Evolutionary conservation across 2,888 invertebrate species (phyloP), one percentile per base, ranked within the genome.

Genomic region (Gastrophysa polygoni): DNA sequence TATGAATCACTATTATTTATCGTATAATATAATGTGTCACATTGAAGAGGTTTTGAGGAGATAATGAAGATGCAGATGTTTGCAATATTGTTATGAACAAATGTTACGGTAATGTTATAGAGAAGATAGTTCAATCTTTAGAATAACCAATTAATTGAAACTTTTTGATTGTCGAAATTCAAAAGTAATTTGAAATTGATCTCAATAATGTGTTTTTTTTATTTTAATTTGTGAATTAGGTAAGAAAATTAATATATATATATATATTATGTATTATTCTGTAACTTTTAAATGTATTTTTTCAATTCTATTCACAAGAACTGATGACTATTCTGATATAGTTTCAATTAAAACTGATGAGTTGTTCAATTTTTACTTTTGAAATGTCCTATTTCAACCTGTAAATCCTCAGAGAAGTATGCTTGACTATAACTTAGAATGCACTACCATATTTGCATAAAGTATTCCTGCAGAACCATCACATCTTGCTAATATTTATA

Each of bases 171-270:
- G 14, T 38, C 38, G 3, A 56, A 47, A 56, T 56, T 47, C 17
- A 28, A 28, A 28, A 17, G 28, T 34, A 47, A 56, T 56, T 47
- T 47, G 18, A 18, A 6, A 21, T 43, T 54, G 54, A 54, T 54
- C 54, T 54, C 54, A 54, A 38, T 14, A 38, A 43, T 54, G 21
- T 54, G 8, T 43, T 54, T 54, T 38, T 21, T 54, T 43, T 43
- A 38, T 51, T 29, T 43, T 54, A 44, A 44, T 43, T 54, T 54
- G 28, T 24, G 38, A 54, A 54, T 16, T 54, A 54, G 24, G 54
- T 54, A 43, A 14, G 6, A 38, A 38, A n/a, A n/a, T n/a, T n/a
- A n/a, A n/a, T n/a, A n/a, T n/a, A n/a, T n/a, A n/a, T n/a, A n/a
- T n/a, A n/a, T n/a, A n/a, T n/a, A n/a, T n/a, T 38, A 14, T 8